These are phyloP conservation scores for Chelmon rostratus DNA, from an alignment of 2,797 vertebrate species.

Conservation along the genomic window DNA sequence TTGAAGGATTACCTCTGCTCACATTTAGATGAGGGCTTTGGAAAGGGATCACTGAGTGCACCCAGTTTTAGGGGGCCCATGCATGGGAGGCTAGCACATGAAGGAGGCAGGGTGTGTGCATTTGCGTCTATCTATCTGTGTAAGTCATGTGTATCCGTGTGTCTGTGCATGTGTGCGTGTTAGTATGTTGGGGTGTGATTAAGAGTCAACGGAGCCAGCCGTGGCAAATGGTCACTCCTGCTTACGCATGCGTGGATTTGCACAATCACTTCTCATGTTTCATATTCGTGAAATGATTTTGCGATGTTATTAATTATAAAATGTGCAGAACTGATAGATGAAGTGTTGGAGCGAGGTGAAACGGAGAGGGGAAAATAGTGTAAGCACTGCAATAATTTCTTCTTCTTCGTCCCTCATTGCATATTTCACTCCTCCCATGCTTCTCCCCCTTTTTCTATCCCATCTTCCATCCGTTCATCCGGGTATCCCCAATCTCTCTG, in stretches of 20 bases:
- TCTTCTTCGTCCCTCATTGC: slow-evolving; percentile 32
- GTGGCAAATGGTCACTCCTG: slow-evolving; percentile 53
- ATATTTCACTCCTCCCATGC: slow-evolving; percentile 60
- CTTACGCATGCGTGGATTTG: slow-evolving; percentile 68
- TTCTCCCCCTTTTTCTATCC: slow-evolving; percentile 61
- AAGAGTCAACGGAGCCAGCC: slow-evolving; percentile 70
- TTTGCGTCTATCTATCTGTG: slow-evolving; percentile 51
- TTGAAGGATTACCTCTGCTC: slow-evolving; percentile 78
- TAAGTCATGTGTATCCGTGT: slow-evolving; percentile 61
- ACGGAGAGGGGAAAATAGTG: slow-evolving; percentile 11
- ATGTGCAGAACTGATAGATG: slow-evolving; percentile 17
- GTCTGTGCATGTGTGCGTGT: slow-evolving; percentile 59
- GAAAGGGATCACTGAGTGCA: slow-evolving; percentile 70
- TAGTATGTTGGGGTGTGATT: slow-evolving; percentile 70
- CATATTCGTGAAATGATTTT: slow-evolving; percentile 47
- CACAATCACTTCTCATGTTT: slow-evolving; percentile 59
- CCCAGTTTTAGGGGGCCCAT: slow-evolving; percentile 73
- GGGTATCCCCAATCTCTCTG: slow-evolving; percentile 69
- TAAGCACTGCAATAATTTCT: slow-evolving; percentile 32
- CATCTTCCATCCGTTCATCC: slow-evolving; percentile 76
- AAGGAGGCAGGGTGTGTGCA: slow-evolving; percentile 72
- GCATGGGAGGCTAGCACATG: slow-evolving; percentile 64
- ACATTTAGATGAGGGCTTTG: slow-evolving; percentile 76
- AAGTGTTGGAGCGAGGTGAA: slow-evolving; percentile 14
- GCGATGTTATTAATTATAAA: slow-evolving; percentile 29